phyloP scores from a whole-genome alignment of 2,888 invertebrate species.

The Acleris holmiana region DNA sequence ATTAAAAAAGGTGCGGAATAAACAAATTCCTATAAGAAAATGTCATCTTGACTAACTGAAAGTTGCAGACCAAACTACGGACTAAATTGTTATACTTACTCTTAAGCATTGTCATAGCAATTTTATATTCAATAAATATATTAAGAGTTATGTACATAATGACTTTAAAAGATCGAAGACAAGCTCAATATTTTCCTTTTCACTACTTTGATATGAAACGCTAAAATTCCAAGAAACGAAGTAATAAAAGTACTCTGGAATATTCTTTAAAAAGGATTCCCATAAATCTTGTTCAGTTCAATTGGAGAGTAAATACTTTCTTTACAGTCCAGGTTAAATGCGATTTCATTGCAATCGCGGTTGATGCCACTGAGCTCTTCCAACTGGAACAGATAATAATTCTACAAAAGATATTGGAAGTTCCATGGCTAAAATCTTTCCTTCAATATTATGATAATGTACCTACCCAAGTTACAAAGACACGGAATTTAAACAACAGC shows the following conservation, averaged over 20 bases:
- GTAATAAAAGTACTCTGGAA: not conserved
- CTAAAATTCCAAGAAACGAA: not conserved
- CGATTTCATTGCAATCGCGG: constrained; percentile 63
- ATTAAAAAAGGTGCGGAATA: no score
- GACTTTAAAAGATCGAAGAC: no score
- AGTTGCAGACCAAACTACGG: no score
- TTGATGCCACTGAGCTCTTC: constrained; percentile 43
- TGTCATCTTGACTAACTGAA: no score
- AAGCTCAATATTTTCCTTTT: no score
- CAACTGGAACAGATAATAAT: constrained; percentile 24
- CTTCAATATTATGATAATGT: constrained; percentile 30
- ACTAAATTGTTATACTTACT: no score
- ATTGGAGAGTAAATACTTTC: constrained; percentile 65
- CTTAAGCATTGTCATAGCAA: no score
- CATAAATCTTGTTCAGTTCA: constrained; percentile 64
- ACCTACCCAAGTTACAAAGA: constrained; percentile 31
- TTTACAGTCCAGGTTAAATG: constrained; percentile 57
- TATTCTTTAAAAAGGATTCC: constrained; percentile 51
- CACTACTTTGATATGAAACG: not conserved
- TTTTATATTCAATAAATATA: no score
- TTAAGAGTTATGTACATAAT: no score
- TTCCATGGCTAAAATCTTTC: constrained; percentile 17
- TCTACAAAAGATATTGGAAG: constrained; percentile 24
- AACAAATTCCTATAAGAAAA: no score
- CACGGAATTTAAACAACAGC: constrained; percentile 30